phyloP scores from a whole-genome alignment of 2,113 vertebrate species.

The Eubucco bourcierii region DNA sequence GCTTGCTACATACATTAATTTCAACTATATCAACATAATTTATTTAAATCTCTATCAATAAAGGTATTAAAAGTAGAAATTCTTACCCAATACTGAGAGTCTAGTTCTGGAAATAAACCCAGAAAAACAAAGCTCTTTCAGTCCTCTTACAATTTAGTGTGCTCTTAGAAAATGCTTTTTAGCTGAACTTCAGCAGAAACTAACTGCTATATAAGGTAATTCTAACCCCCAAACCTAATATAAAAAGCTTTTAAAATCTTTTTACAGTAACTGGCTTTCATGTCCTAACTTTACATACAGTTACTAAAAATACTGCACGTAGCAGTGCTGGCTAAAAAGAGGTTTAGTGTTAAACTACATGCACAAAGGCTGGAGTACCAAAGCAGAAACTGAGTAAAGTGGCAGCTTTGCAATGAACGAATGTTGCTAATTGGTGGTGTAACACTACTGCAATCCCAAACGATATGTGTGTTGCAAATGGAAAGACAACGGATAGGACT shows the following conservation, averaged over 20 bases:
- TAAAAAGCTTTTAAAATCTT: constrained; percentile 68
- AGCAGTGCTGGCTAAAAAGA: constrained; percentile 54
- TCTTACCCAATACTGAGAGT: constrained; percentile 63
- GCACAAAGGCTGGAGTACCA: constrained; percentile 36
- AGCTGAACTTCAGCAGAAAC: constrained; percentile 60
- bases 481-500: constrained; percentile 33
- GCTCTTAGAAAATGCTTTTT: constrained; percentile 57
- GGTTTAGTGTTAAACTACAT: constrained; percentile 60
- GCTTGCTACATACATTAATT: constrained; percentile 65
- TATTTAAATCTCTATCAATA: constrained; percentile 70
- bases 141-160: constrained; percentile 48
- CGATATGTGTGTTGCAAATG: constrained; percentile 62
- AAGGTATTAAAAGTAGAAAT: constrained; percentile 71
- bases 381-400: constrained; percentile 54
- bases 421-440: constrained; percentile 34
- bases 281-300: constrained; percentile 63
- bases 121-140: constrained; percentile 58
- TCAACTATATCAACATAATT: constrained; percentile 68
- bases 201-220: constrained; percentile 56
- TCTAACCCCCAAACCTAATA: constrained; percentile 56
- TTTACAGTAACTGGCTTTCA: constrained; percentile 68
- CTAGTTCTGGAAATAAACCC: constrained; percentile 58
- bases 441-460: constrained; percentile 20
- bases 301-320: constrained; percentile 58
- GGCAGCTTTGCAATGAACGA: constrained; percentile 42